These are phyloP conservation scores for Hyles vespertilio DNA, from an alignment of 1,140 invertebrate genomes.

Conservation along the genomic window DNA sequence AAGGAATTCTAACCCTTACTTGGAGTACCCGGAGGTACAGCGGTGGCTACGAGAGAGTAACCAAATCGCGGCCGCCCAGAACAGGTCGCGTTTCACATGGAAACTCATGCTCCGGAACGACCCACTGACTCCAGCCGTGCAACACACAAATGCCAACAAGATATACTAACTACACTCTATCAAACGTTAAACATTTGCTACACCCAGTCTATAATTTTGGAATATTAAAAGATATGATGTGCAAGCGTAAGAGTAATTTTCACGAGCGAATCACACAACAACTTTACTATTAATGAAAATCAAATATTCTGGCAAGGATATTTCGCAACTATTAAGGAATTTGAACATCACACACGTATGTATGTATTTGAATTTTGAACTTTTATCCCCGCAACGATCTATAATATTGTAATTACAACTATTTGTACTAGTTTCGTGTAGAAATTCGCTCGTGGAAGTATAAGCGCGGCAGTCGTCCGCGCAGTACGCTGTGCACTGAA, in stretches of 20 bases:
- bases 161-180: too few relatives aligned
- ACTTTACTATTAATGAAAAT: neutral
- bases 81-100: neutral
- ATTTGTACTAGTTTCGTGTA: too few relatives aligned
- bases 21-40: conserved; percentile 30
- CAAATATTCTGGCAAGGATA: too few relatives aligned
- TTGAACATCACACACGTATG: too few relatives aligned
- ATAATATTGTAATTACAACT: too few relatives aligned
- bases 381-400: too few relatives aligned
- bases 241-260: too few relatives aligned
- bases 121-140: conserved; percentile 10
- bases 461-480: conserved; percentile 15
- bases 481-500: conserved; percentile 20
- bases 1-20: conserved; percentile 54
- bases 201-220: conserved; percentile 24
- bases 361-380: too few relatives aligned
- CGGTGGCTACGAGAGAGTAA: too few relatives aligned
- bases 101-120: conserved; percentile 1
- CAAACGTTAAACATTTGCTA: too few relatives aligned
- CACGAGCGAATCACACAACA: neutral
- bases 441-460: neutral
- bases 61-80: conserved; percentile 2
- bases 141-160: conserved; percentile 7
- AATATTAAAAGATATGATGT: conserved; percentile 2
- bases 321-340: too few relatives aligned